A percentile compares a stretch with the other conserved stretches of the same genome.
phyloP scores from a whole-genome alignment of 2,113 vertebrate genomes.

The Castor canadensis region DNA sequence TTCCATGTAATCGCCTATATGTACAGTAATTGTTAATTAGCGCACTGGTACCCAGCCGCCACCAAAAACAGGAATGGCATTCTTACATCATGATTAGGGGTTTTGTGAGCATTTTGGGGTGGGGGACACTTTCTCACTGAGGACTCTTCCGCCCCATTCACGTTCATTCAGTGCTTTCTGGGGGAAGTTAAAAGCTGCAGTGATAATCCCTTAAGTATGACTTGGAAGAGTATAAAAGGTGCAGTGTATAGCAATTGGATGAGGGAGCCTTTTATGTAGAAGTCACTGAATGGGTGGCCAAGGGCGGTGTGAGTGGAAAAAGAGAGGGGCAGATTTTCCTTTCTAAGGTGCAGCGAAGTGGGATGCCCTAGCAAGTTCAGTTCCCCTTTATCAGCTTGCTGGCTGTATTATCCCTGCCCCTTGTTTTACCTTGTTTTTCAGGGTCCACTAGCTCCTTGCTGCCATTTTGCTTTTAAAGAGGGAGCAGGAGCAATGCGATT shows the following conservation, averaged over 20 bases:
- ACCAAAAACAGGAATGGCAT: slow-evolving; percentile 72
- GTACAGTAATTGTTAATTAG: slow-evolving; percentile 60
- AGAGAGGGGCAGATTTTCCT: background rate
- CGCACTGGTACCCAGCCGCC: slow-evolving; percentile 10
- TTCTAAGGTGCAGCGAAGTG: background rate
- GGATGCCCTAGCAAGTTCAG: background rate
- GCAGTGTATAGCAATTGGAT: slow-evolving; percentile 74
- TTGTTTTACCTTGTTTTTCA: slow-evolving; percentile 48
- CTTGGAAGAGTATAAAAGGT: slow-evolving; percentile 72
- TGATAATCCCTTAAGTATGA: slow-evolving; percentile 76
- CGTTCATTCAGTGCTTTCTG: slow-evolving; percentile 65
- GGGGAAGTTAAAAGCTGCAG: slow-evolving; percentile 72
- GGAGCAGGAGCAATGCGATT: background rate
- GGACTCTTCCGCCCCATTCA: slow-evolving; percentile 79
- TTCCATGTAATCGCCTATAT: slow-evolving; percentile 33
- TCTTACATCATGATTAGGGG: slow-evolving; percentile 72
- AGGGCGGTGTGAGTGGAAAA: background rate
- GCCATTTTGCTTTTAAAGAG: slow-evolving; percentile 55
- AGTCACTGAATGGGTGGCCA: slow-evolving; percentile 69
- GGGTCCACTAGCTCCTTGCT: background rate
- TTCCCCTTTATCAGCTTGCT: background rate
- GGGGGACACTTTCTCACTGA: slow-evolving; percentile 71
- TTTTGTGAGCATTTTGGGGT: slow-evolving; percentile 71
- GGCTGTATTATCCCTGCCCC: background rate
- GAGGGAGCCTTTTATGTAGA: slow-evolving; percentile 73